A percentile compares a stretch with the other conserved stretches of the same genome.
These are phyloP conservation scores for Paramisgurnus dabryanus DNA, from an alignment of 2,113 vertebrate genomes.

Conservation along the genomic window DNA sequence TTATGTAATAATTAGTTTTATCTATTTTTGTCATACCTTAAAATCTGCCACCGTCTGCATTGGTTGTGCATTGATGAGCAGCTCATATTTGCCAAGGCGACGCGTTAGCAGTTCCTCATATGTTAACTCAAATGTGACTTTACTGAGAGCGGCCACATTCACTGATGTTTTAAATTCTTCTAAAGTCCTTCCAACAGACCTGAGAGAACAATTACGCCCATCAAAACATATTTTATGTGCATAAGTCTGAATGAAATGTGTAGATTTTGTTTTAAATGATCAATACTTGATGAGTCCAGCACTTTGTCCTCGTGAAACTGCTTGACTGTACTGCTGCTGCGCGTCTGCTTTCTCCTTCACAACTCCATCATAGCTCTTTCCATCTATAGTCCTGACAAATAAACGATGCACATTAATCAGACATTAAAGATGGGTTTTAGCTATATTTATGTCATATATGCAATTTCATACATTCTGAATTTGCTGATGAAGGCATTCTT, in stretches of 20 bases:
- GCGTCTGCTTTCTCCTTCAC: constrained; percentile 86
- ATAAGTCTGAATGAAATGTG: background rate
- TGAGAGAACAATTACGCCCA: constrained; percentile 53
- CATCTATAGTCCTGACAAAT: constrained; percentile 80
- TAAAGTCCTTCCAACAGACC: constrained; percentile 87
- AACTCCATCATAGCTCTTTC: constrained; percentile 79
- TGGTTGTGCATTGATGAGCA: constrained; percentile 86
- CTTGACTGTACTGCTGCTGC: constrained; percentile 83
- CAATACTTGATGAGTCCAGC: constrained; percentile 88
- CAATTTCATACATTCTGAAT: constrained; percentile 85
- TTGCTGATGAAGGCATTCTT: constrained; percentile 95
- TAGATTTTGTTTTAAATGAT: background rate
- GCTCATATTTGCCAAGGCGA: constrained; percentile 82
- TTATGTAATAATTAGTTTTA: too few relatives aligned
- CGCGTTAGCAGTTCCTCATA: constrained; percentile 92
- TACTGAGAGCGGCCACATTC: constrained; percentile 81
- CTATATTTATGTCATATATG: too few relatives aligned
- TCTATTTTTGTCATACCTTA: constrained; percentile 71
- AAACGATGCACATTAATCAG: background rate
- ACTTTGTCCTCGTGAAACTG: constrained; percentile 85
- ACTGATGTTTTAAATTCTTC: constrained; percentile 92
- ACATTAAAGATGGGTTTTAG: too few relatives aligned
- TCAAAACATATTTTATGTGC: background rate
- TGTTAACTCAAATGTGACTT: constrained; percentile 87
- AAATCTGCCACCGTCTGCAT: constrained; percentile 86